Percentiles rank a stretch among this genome's conserved stretches.
These are phyloP conservation scores for Petaurus breviceps DNA, from an alignment of 2,113 vertebrate genomes.

Conservation along the genomic window DNA sequence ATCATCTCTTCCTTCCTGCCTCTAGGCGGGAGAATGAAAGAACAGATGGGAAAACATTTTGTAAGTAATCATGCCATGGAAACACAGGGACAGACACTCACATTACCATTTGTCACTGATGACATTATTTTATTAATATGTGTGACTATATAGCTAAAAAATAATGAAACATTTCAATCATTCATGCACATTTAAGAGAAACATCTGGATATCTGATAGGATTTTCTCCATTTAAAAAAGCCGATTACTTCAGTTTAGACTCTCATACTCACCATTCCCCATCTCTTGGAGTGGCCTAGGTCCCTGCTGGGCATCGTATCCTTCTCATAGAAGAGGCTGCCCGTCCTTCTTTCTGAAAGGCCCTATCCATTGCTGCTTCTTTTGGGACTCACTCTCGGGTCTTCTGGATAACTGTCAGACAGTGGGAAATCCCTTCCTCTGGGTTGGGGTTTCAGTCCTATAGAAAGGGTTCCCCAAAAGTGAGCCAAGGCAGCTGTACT, in stretches of 20 bases:
- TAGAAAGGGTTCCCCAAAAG: background rate
- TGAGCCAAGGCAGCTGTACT: background rate
- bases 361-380: background rate
- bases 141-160: background rate
- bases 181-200: background rate
- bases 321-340: background rate
- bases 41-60: background rate
- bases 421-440: background rate
- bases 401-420: background rate
- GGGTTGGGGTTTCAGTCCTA: background rate
- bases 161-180: background rate
- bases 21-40: background rate
- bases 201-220: background rate
- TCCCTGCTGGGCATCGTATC: background rate
- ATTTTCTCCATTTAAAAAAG: background rate
- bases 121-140: background rate
- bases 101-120: background rate
- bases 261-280: rapidly evolving
- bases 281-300: background rate
- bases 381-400: background rate
- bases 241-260: background rate
- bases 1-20: background rate
- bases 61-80: background rate
- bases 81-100: background rate
- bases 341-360: background rate